These are phyloP conservation scores for Corydoras sp. DNA, from an alignment of 2,113 vertebrate genomes.

Conservation along the genomic window DNA sequence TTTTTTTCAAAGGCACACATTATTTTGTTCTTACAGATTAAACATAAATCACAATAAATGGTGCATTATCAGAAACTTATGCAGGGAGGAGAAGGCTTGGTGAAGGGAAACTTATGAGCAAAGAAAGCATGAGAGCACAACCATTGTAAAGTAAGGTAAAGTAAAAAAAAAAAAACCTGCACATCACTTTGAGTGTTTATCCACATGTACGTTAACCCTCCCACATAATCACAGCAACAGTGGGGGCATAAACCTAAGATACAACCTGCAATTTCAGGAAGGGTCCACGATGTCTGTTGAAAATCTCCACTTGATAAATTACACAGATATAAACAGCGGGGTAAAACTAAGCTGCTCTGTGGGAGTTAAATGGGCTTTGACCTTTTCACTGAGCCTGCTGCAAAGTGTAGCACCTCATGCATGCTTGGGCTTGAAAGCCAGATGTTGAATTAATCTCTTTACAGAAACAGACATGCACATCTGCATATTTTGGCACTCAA, in stretches of 20 bases:
- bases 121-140: not conserved
- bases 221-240: conserved; percentile 15
- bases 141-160: conserved; percentile 8
- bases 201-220: not conserved
- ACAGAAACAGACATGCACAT: too few relatives aligned
- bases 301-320: conserved; percentile 27
- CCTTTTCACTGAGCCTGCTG: not conserved
- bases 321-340: not conserved
- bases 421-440: not conserved
- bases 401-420: not conserved
- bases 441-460: too few relatives aligned
- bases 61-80: conserved; percentile 30
- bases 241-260: not conserved
- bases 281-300: not conserved
- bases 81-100: not conserved
- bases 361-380: conserved; percentile 19
- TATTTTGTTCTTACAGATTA: conserved; percentile 23
- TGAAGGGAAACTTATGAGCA: too few relatives aligned
- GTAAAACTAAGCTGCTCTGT: not conserved
- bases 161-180: conserved; percentile 33
- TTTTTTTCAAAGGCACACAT: too few relatives aligned
- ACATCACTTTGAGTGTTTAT: conserved; percentile 1
- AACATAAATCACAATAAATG: conserved; percentile 37
- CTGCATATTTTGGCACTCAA: too few relatives aligned
- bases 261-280: conserved; percentile 14